phyloP scores from a whole-genome alignment of 2,113 vertebrate genomes.

The Proteles cristata region DNA sequence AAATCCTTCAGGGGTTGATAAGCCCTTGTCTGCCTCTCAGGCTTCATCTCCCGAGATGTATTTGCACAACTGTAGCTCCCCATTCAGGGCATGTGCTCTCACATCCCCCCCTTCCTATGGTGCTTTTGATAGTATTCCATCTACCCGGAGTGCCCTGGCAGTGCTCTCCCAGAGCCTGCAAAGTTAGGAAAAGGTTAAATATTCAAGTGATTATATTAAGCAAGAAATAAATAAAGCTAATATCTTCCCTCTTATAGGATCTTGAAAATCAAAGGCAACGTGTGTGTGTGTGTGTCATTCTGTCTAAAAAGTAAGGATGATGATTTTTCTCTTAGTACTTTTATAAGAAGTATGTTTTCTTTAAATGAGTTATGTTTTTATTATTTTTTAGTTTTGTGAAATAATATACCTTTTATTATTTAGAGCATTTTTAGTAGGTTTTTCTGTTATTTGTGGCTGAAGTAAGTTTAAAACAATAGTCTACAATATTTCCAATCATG shows the following conservation, averaged over 20 bases:
- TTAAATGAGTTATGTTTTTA: neutral
- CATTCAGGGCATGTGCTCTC: neutral
- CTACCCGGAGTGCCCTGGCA: neutral
- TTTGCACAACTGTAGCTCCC: neutral
- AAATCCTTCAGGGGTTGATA: neutral
- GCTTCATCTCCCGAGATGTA: neutral
- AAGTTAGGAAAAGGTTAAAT: slow-evolving; percentile 20
- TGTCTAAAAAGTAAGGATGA: neutral
- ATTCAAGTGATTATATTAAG: neutral
- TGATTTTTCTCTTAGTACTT: slow-evolving; percentile 30
- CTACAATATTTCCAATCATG: neutral
- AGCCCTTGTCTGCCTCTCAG: neutral
- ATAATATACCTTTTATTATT: neutral
- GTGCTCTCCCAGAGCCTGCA: neutral
- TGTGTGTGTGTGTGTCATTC: neutral
- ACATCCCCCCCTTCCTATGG: neutral
- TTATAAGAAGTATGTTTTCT: slow-evolving; percentile 9
- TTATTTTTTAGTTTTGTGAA: neutral
- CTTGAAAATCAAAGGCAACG: neutral
- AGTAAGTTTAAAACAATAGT: neutral
- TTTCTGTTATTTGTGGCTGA: neutral
- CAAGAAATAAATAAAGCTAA: slow-evolving; percentile 25
- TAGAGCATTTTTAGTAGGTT: neutral
- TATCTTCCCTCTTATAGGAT: neutral
- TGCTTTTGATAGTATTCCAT: neutral